These are phyloP conservation scores for Daktulosphaira vitifoliae DNA, from an alignment of 1,140 invertebrate genomes.

Conservation along the genomic window DNA sequence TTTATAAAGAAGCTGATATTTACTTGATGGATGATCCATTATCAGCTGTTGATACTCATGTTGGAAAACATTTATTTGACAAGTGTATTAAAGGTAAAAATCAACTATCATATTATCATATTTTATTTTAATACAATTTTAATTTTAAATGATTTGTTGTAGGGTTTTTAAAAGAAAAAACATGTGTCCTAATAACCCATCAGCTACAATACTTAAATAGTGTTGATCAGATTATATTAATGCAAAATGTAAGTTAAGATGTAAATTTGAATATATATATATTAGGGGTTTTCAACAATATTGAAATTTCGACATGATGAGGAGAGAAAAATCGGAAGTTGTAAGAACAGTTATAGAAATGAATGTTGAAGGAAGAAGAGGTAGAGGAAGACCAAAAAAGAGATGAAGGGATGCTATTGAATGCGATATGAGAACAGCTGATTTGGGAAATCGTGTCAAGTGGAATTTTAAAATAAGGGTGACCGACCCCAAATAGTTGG, in stretches of 20 bases:
- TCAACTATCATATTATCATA: too few species aligned
- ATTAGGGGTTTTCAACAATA: background rate
- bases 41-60: slow-evolving; percentile 72
- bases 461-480: too few species aligned
- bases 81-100: slow-evolving; percentile 51
- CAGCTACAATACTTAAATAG: slow-evolving; percentile 70
- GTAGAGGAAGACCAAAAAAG: too few species aligned
- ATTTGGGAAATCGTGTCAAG: too few species aligned
- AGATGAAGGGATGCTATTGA: too few species aligned
- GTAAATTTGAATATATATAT: background rate
- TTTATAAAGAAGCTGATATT: slow-evolving; percentile 54
- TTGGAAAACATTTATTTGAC: slow-evolving; percentile 69
- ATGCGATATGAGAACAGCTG: too few species aligned
- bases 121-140: too few species aligned
- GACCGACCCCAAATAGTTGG: too few species aligned
- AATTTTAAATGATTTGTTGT: slow-evolving; percentile 11
- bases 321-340: too few species aligned
- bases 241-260: slow-evolving; percentile 60
- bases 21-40: slow-evolving; percentile 75
- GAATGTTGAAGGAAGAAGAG: too few species aligned
- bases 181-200: slow-evolving; percentile 72
- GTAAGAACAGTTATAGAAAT: too few species aligned
- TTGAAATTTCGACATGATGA: background rate
- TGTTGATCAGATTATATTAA: slow-evolving; percentile 64
- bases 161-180: slow-evolving; percentile 51